A percentile compares a stretch with the other conserved stretches of the same genome.
Evolutionary conservation across 2,888 invertebrate genomes (phyloP).

Genomic region (Dastarcus helophoroides): DNA sequence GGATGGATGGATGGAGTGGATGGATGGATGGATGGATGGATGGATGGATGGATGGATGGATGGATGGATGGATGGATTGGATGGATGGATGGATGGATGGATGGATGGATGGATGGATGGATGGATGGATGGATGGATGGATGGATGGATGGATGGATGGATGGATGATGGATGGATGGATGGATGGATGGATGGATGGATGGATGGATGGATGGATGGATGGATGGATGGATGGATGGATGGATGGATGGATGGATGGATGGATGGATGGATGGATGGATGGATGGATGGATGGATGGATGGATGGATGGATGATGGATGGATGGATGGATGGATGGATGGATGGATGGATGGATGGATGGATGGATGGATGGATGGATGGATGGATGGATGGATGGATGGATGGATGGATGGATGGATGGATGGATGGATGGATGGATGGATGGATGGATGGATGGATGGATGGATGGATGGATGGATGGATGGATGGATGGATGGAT

Average conservation of each 20-base stretch:
- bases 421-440: conserved; percentile 6
- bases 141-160: conserved; percentile 6
- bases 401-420: conserved; percentile 6
- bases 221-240: conserved; percentile 3
- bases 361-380: conserved; percentile 4
- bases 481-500: conserved; percentile 6
- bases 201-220: conserved; percentile 6
- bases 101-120: conserved; percentile 6
- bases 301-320: conserved; percentile 3
- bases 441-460: conserved; percentile 5
- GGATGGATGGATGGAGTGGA: conserved; percentile 5
- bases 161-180: conserved; percentile 6
- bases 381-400: conserved; percentile 6
- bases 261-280: conserved; percentile 6
- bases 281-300: conserved; percentile 6
- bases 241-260: conserved; percentile 6
- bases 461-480: conserved; percentile 3
- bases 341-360: conserved; percentile 4
- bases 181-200: conserved; percentile 6
- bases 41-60: conserved; percentile 1
- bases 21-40: conserved; percentile 5
- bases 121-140: conserved; percentile 6
- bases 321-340: conserved; percentile 3
- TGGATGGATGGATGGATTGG: conserved; percentile 2
- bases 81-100: conserved; percentile 4